Evolutionary conservation across 2,797 vertebrate species (phyloP).

Genomic region (Ispidina picta): DNA sequence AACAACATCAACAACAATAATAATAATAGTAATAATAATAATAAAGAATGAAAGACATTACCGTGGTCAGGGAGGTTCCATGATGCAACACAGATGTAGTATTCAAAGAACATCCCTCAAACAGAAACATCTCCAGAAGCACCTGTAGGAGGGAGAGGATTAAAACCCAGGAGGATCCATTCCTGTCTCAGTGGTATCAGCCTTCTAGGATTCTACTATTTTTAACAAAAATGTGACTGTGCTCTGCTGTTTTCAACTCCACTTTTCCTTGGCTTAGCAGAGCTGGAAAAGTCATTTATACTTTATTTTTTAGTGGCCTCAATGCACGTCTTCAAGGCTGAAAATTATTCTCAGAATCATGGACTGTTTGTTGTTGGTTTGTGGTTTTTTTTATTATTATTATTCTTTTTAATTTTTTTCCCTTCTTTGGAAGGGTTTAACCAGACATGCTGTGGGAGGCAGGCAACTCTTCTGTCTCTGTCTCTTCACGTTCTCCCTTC

Average conservation of each 20-base stretch:
- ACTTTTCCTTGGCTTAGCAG: background rate
- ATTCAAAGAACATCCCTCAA: background rate
- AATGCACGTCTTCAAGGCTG: background rate
- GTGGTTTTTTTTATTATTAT: too few species aligned
- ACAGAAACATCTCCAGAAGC: background rate
- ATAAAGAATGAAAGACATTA: background rate
- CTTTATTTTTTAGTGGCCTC: background rate
- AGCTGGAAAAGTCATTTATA: background rate
- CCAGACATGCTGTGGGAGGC: too few species aligned
- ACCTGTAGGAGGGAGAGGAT: background rate
- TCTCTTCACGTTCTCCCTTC: too few species aligned
- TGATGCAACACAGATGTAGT: rapidly evolving
- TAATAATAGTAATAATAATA: too few species aligned
- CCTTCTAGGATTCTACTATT: background rate
- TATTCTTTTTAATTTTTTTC: too few species aligned
- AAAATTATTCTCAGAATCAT: too few species aligned
- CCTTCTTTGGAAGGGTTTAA: too few species aligned
- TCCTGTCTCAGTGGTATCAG: background rate
- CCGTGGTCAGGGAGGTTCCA: background rate
- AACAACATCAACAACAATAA: too few species aligned
- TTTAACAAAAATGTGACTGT: too few species aligned
- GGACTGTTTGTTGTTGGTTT: too few species aligned
- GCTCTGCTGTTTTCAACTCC: background rate
- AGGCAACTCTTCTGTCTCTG: background rate
- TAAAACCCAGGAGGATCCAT: background rate